Conservation (phyloP, 2,888 invertebrate species). For the Eilema griseolum region DNA sequence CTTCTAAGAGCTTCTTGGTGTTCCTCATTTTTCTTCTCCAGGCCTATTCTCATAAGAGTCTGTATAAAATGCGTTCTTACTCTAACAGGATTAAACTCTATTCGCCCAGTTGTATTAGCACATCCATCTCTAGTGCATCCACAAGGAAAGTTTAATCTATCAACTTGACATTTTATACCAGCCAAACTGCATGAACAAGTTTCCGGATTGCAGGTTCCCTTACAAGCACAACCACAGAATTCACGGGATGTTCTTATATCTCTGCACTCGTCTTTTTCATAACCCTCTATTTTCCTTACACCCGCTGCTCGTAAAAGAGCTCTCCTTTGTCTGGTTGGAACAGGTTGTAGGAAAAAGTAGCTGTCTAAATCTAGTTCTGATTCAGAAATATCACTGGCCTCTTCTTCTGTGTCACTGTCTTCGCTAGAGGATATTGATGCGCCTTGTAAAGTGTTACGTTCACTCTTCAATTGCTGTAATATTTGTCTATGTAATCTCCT, state of each 20-base stretch:
- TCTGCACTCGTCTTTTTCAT: conserved; percentile 97
- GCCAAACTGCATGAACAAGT: conserved; percentile 97
- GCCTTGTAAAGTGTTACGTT: conserved; percentile 87
- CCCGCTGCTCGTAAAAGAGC: conserved; percentile 96
- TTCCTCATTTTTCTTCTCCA: conserved; percentile 94
- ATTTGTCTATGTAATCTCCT: conserved; percentile 94
- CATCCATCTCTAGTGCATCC: conserved; percentile 98
- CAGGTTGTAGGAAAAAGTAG: conserved; percentile 96
- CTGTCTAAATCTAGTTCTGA: conserved; percentile 95
- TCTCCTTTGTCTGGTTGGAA: conserved; percentile 96
- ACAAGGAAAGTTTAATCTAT: conserved; percentile 98
- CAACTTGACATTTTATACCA: conserved; percentile 99
- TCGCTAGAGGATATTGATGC: conserved; percentile 91
- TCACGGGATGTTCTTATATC: conserved; percentile 97
- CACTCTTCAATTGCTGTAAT: conserved; percentile 90
- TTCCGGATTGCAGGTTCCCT: conserved; percentile 97
- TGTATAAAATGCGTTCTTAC: conserved; percentile 99
- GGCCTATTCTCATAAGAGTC: conserved; percentile 96
- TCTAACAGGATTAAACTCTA: conserved; percentile 98
- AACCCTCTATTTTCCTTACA: conserved; percentile 96
- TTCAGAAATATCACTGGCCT: conserved; percentile 92
- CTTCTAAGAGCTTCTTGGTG: conserved; percentile 78
- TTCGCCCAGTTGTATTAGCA: conserved; percentile 95
- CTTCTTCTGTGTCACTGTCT: conserved; percentile 95
- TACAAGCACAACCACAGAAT: conserved; percentile 97